Evolutionary conservation across 2,797 vertebrate species (phyloP), one percentile per base, ranked within the genome.

Genomic region (Euthynnus affinis): DNA sequence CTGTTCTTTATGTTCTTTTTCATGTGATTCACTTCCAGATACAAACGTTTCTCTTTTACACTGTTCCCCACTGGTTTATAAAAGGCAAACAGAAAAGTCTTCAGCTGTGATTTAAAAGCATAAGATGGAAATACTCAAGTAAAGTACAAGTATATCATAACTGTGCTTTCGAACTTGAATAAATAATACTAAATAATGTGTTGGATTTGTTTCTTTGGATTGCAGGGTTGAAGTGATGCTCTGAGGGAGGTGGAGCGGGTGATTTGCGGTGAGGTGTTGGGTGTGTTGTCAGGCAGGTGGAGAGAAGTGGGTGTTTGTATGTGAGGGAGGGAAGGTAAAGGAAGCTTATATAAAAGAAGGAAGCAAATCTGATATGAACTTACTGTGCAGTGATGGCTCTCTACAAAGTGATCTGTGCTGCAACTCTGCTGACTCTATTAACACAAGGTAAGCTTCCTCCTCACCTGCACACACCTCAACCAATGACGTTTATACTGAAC

Each of bases 381-480:
- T 15, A 10, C 5, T 48, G 7, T 2, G 1, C 44, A 40, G 44
- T 52, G 0, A 88, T 85, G 82, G 49, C 74, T 58, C 4, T 79
- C 27, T 40, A 10, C 80, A 73, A 32, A 9, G 42, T 27, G 57
- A 56, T 73, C 9, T 42, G 40, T 52, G 67, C 42, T 18, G 59
- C 27, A 0, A 5, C 77, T 15, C 42, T 88, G 74, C 77, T 87
- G 52, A 60, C 46, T 25, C 44, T 87, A 1, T 68, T 87, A 46
- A 56, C 37, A 1, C 75, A 2, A 57, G 80, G 80, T 88, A 84
- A 82, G 81, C 10, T 20, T 15, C 20, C 14, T 12, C 2, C 1
- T 61, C 27, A 18, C 20, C 46, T 5, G 6, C 4, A 23, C 44
- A n/a, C n/a, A n/a, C n/a, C n/a, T n/a, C n/a, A n/a, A n/a, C n/a